Evolutionary conservation across 2,888 invertebrate genomes (phyloP).

Genomic region (Rotaria sp.): DNA sequence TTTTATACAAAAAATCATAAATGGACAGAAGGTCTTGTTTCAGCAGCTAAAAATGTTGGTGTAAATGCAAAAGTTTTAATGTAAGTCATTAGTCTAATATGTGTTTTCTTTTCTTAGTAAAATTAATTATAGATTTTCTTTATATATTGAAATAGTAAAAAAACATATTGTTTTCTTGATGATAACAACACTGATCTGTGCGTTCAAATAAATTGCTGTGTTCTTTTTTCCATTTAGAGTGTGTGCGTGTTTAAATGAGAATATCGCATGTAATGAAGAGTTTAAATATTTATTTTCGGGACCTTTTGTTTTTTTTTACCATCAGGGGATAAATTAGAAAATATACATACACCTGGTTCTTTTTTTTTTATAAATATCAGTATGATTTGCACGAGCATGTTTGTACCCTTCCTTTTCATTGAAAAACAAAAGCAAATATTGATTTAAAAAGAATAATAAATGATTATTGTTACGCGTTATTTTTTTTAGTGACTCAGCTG

Average conservation of each 20-base stretch:
- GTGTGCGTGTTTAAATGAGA: not conserved
- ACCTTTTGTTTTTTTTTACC: not conserved
- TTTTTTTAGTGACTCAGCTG: constrained; percentile 72
- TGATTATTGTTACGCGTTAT: not conserved
- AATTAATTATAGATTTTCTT: not conserved
- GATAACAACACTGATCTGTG: not conserved
- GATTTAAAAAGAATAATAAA: not conserved
- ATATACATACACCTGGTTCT: not conserved
- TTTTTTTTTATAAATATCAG: not conserved
- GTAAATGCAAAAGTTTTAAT: constrained; percentile 86
- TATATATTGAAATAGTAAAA: not conserved
- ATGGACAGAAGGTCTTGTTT: constrained; percentile 96
- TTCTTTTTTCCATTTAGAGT: not conserved
- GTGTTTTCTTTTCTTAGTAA: not conserved
- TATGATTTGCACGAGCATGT: not conserved
- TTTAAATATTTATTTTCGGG: not conserved
- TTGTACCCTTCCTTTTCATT: not conserved
- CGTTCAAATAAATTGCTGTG: not conserved
- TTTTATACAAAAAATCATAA: constrained; percentile 96
- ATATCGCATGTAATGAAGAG: not conserved
- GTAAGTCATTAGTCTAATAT: constrained; percentile 60
- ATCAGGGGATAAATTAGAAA: not conserved
- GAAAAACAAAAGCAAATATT: not conserved
- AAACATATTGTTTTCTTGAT: not conserved
- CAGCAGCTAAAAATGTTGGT: constrained; percentile 92